Percentiles rank a stretch among this genome's conserved stretches.
These are phyloP conservation scores for Paedocypris micromegethes DNA, from an alignment of 2,797 vertebrate species.

Conservation along the genomic window DNA sequence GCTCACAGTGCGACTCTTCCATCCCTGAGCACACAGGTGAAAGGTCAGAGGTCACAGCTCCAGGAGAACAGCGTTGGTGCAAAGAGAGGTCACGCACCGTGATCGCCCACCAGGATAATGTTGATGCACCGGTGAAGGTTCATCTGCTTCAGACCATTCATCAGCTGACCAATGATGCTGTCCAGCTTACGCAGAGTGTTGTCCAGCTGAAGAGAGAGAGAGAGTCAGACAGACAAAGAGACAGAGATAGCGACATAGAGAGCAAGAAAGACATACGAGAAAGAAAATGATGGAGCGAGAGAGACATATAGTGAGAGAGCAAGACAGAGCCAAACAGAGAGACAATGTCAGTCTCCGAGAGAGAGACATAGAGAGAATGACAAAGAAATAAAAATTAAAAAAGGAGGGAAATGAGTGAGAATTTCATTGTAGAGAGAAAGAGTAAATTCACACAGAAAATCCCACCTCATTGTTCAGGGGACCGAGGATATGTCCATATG, in stretches of 20 bases:
- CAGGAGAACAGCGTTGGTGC: too few species aligned
- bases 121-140: conserved; percentile 93
- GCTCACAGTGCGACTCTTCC: conserved; percentile 92
- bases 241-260: not conserved
- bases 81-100: conserved; percentile 68
- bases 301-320: too few species aligned
- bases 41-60: too few species aligned
- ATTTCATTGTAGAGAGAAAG: too few species aligned
- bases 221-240: conserved; percentile 3
- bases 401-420: too few species aligned
- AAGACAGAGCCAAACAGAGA: too few species aligned
- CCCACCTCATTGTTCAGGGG: conserved; percentile 87
- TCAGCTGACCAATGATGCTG: conserved; percentile 87
- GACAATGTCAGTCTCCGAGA: too few species aligned
- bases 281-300: too few species aligned
- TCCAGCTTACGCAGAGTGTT: conserved; percentile 89
- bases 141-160: conserved; percentile 95
- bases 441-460: too few species aligned
- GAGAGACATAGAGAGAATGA: too few species aligned
- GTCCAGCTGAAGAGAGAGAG: conserved; percentile 71
- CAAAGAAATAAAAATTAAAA: too few species aligned
- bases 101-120: conserved; percentile 93
- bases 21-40: conserved; percentile 71
- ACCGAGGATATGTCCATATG: conserved; percentile 87
- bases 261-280: too few species aligned